Conservation (phyloP, 2,888 invertebrate species). For the Pseudanteris insignis region DNA sequence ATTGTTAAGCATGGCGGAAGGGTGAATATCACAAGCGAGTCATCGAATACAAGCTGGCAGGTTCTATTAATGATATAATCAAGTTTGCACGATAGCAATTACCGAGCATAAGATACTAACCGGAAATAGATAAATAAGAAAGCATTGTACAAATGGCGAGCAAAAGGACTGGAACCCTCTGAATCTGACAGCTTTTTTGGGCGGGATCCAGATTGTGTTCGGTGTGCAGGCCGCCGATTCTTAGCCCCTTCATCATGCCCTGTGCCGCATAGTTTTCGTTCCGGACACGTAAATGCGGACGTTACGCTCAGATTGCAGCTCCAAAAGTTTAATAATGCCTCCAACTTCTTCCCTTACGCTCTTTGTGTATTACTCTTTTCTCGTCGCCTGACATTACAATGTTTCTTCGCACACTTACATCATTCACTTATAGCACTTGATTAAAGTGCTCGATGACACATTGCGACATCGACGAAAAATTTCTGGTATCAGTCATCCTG, state of each 20-base stretch:
- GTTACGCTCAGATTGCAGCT: conserved; percentile 50
- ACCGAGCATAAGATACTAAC: conserved; percentile 50
- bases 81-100: conserved; percentile 37
- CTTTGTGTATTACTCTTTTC: conserved; percentile 36
- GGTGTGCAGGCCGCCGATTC: conserved; percentile 57
- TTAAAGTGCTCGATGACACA: conserved; percentile 39
- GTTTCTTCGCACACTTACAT: conserved; percentile 39
- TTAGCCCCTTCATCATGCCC: conserved; percentile 59
- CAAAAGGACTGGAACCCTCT: conserved; percentile 53
- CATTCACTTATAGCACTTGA: conserved; percentile 40
- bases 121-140: conserved; percentile 56
- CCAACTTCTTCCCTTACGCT: conserved; percentile 37
- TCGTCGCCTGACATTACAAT: conserved; percentile 32
- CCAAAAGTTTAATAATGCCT: conserved; percentile 53
- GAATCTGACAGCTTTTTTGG: conserved; percentile 51
- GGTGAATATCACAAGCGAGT: too few relatives aligned
- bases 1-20: too few relatives aligned
- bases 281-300: conserved; percentile 53
- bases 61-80: conserved; percentile 28
- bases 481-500: conserved; percentile 23
- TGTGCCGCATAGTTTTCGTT: conserved; percentile 60
- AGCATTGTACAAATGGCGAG: conserved; percentile 55
- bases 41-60: neutral
- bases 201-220: conserved; percentile 52
- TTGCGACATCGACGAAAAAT: conserved; percentile 32